A percentile compares a stretch with the other conserved stretches of the same genome.
phyloP scores from a whole-genome alignment of 2,113 vertebrate genomes.

The Tragulus kanchil region DNA sequence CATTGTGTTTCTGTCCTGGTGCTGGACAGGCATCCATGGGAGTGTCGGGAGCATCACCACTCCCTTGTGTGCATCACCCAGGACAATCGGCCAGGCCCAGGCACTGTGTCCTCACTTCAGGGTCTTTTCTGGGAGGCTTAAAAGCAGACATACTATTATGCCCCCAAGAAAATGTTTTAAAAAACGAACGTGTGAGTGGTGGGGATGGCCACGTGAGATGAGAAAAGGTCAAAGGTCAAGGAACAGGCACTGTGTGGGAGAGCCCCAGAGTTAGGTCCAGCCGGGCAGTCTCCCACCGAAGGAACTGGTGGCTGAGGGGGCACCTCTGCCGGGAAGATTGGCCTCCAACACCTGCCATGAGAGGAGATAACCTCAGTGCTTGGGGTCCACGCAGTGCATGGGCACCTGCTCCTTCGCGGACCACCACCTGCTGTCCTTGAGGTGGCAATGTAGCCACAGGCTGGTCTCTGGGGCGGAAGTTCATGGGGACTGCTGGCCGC shows the following conservation, averaged over 20 bases:
- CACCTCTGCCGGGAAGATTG: accelerated
- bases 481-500: background rate
- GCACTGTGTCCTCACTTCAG: background rate
- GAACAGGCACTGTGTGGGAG: background rate
- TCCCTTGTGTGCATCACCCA: accelerated
- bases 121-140: background rate
- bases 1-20: background rate
- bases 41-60: background rate
- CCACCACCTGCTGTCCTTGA: background rate
- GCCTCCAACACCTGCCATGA: background rate
- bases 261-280: background rate
- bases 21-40: background rate
- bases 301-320: background rate
- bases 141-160: background rate
- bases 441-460: accelerated
- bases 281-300: background rate
- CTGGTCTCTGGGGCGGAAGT: too few relatives aligned
- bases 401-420: background rate
- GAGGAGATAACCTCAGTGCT: background rate
- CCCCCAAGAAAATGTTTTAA: too few relatives aligned
- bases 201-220: too few relatives aligned
- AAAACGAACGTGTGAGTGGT: too few relatives aligned
- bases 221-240: too few relatives aligned
- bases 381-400: accelerated
- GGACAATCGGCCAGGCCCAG: background rate